Evolutionary conservation across 2,113 vertebrate species (phyloP), one percentile per base, ranked within the genome.

Genomic region (Megaceryle maxima): DNA sequence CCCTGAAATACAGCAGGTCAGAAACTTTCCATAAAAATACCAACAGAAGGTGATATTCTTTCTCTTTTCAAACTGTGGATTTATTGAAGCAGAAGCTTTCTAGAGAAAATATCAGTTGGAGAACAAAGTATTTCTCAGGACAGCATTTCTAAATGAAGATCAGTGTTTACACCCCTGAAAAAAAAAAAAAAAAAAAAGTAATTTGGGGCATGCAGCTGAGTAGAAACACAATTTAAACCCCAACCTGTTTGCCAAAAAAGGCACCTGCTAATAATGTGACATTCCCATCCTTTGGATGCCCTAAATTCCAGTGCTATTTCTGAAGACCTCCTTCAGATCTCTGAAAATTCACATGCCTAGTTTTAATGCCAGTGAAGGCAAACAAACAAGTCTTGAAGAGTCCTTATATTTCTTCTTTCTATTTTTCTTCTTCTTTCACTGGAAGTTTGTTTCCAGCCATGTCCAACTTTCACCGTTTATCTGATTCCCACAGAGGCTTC

Each of bases 321-420:
- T 48, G 22, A 16, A 82, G 6, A 55, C 5, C 10, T 18, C 37
- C 11, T 19, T 78, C 46, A 19, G n/a, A 22, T 18, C 29, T 60
- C 33, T 24, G 11, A 84, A 41, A 0, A 0, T 16, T n/a, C 64
- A 26, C 0, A 0, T 26, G 9, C 5, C 22, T 33, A 11, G 17
- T 29, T 63, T 63, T 56, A 60, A 18, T 25, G 68, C 10, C 74
- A 53, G 9, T 48, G 20, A 85, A 76, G 12, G 50, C 37, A 90
- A 96, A 72, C 12, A 64, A 90, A 56, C 2, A 7, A 66, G 37
- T 2, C 8, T 28, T 48, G 11, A 69, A 60, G 43, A 92, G 9
- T 17, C 39, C 0, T 0, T 9, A 1, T 35, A 18, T 57, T 56
- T 46, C 9, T 53, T 76, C 37, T 37, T 37, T 37, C 37, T 37